A percentile compares a stretch with the other conserved stretches of the same genome.
phyloP scores from a whole-genome alignment of 1,140 invertebrate genomes.

The Drosophila repleta region DNA sequence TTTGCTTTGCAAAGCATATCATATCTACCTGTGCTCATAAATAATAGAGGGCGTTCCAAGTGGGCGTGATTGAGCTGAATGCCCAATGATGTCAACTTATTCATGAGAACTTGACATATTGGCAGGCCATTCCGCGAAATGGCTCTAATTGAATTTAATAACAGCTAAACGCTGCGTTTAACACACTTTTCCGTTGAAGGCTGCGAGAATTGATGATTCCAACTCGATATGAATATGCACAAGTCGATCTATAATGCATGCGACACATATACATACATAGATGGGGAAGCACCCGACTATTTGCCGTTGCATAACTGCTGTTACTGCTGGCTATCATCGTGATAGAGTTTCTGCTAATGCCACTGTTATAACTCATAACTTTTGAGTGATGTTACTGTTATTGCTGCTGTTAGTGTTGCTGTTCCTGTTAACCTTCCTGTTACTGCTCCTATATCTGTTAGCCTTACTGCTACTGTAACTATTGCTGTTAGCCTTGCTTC shows the following conservation, averaged over 20 bases:
- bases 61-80: background rate
- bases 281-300: too few relatives aligned
- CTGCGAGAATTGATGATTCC: background rate
- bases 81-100: background rate
- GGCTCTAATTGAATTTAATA: constrained; percentile 7
- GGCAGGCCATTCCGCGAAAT: background rate
- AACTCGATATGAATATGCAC: too few relatives aligned
- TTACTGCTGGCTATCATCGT: background rate
- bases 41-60: background rate
- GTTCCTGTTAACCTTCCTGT: background rate
- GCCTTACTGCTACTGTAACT: background rate
- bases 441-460: background rate
- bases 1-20: too few relatives aligned
- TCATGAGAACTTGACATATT: constrained; percentile 7
- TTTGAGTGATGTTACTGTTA: background rate
- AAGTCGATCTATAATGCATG: too few relatives aligned
- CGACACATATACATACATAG: too few relatives aligned
- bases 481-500: background rate
- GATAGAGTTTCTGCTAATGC: background rate
- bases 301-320: background rate
- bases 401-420: background rate
- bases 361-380: too few relatives aligned
- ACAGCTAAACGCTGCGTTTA: background rate
- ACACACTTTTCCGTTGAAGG: too few relatives aligned
- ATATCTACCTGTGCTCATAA: background rate